Percentiles rank a stretch among this genome's conserved stretches.
Conservation (phyloP, 2,888 invertebrate genomes). For the Pseudococcus jackbeardsleyi region DNA sequence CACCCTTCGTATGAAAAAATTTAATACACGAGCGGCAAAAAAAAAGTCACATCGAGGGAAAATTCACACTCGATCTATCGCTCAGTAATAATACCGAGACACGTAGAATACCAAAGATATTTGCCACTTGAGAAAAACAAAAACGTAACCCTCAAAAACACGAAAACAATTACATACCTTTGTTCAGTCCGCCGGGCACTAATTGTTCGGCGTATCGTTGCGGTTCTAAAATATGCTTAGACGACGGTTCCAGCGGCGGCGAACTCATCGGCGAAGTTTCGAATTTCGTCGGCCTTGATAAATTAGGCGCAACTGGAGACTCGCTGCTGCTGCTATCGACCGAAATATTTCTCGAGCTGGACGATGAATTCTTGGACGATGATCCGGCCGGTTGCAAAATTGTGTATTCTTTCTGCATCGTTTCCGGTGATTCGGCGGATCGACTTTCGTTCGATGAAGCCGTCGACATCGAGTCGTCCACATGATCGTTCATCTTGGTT, state of each 20-base stretch:
- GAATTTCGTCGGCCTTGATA: slow-evolving; percentile 67
- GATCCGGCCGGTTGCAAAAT: slow-evolving; percentile 84
- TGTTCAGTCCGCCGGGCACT: slow-evolving; percentile 25
- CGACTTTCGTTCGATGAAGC: slow-evolving; percentile 66
- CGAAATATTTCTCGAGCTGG: slow-evolving; percentile 79
- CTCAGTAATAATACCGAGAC: background rate
- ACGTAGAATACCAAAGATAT: background rate
- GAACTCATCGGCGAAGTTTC: slow-evolving; percentile 68
- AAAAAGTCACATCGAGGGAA: background rate
- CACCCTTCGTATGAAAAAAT: slow-evolving; percentile 13
- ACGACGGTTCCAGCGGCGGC: slow-evolving; percentile 44
- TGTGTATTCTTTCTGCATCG: slow-evolving; percentile 84
- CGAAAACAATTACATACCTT: slow-evolving; percentile 41
- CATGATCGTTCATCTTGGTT: slow-evolving; percentile 71
- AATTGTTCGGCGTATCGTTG: slow-evolving; percentile 54
- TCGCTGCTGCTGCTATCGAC: slow-evolving; percentile 77
- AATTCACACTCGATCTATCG: background rate
- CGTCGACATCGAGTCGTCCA: slow-evolving; percentile 67
- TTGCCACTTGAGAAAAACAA: background rate
- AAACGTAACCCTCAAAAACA: background rate
- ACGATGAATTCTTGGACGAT: slow-evolving; percentile 83
- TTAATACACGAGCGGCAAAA: background rate
- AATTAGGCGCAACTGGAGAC: slow-evolving; percentile 69
- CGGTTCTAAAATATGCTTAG: slow-evolving; percentile 57
- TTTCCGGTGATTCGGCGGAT: slow-evolving; percentile 67